Evolutionary conservation across 1,140 invertebrate species (phyloP).

Genomic region (Spodoptera frugiperda): DNA sequence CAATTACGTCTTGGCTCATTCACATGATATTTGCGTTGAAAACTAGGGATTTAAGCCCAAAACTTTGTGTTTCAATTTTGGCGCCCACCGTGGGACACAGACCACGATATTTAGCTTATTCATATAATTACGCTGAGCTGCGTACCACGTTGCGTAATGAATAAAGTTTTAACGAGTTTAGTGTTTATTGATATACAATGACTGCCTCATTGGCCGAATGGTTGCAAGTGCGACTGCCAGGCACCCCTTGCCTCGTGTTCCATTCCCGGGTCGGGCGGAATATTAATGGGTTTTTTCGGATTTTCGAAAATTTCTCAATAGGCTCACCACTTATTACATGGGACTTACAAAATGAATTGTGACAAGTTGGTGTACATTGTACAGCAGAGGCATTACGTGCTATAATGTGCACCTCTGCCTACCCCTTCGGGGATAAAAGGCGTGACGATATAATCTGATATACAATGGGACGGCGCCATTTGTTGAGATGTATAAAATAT

Average conservation of each 20-base stretch:
- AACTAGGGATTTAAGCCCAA: neutral
- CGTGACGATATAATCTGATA: neutral
- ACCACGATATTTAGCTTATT: slow-evolving; percentile 33
- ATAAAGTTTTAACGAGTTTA: slow-evolving; percentile 44
- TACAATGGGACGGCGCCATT: too few species aligned
- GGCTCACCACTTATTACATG: neutral
- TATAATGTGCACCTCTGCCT: neutral
- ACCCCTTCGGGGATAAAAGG: neutral
- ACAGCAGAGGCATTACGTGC: too few species aligned
- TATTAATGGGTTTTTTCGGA: neutral
- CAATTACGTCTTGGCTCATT: neutral
- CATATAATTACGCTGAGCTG: slow-evolving; percentile 22
- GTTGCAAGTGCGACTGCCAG: too few species aligned
- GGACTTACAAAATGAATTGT: too few species aligned
- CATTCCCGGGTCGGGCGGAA: too few species aligned
- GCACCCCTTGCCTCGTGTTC: too few species aligned
- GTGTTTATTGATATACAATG: slow-evolving; percentile 28
- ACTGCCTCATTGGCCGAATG: too few species aligned
- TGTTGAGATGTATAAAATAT: slow-evolving; percentile 18
- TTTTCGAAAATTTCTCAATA: too few species aligned
- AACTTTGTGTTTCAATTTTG: slow-evolving; percentile 13
- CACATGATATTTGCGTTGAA: slow-evolving; percentile 9
- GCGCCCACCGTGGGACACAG: slow-evolving; percentile 19
- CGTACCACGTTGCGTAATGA: slow-evolving; percentile 10
- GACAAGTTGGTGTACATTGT: too few species aligned